phyloP scores from a whole-genome alignment of 2,797 vertebrate species.

The Clarias platycephalus region DNA sequence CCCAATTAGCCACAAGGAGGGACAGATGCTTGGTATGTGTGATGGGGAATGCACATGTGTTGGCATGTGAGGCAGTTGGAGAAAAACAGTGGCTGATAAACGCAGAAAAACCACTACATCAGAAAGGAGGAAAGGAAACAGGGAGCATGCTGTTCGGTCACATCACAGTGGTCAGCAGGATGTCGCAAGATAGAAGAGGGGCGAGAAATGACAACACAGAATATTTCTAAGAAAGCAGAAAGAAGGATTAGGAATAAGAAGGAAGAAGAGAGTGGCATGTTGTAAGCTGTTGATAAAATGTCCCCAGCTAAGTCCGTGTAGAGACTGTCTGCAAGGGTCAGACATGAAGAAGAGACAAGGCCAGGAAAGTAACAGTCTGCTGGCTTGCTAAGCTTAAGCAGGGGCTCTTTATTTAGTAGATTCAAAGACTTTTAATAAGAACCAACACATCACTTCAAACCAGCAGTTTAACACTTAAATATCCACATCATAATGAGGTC shows the following conservation, averaged over 20 bases:
- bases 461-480: neutral
- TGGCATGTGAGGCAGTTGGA: neutral
- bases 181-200: slow-evolving; percentile 25
- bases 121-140: neutral
- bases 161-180: slow-evolving; percentile 18
- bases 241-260: slow-evolving; percentile 14
- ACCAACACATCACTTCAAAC: neutral
- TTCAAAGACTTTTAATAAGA: neutral
- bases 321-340: slow-evolving; percentile 35
- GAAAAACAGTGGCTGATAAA: slow-evolving; percentile 8
- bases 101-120: neutral
- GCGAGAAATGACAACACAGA: slow-evolving; percentile 28
- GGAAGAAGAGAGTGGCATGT: slow-evolving; percentile 32
- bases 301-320: slow-evolving; percentile 36
- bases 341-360: slow-evolving; percentile 51
- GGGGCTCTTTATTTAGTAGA: neutral
- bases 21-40: slow-evolving; percentile 55
- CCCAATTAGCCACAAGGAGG: slow-evolving; percentile 61
- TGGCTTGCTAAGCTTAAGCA: slow-evolving; percentile 36
- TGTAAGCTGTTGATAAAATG: slow-evolving; percentile 50
- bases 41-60: neutral
- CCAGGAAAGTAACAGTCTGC: slow-evolving; percentile 45
- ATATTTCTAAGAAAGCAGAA: slow-evolving; percentile 5
- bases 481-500: neutral
- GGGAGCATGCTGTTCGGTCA: slow-evolving; percentile 1